Base-by-base conservation (phyloP, 2,113 vertebrate genomes). In the Uropsilus gracilis region DNA sequence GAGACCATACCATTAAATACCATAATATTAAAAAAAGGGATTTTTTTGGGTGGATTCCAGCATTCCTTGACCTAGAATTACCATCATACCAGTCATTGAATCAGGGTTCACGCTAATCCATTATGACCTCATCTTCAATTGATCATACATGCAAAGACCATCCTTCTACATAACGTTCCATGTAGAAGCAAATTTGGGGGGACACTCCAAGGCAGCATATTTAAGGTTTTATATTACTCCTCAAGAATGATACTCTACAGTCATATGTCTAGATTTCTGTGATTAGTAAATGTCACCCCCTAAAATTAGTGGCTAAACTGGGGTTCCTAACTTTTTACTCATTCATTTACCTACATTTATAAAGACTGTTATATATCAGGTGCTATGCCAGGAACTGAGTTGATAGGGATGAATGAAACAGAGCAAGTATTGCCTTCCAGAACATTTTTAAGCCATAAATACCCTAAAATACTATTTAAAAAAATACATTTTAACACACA, bases 391-490 rank as follows among this genome's bases (percentile, higher is more conserved):
- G 48, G 7, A 81, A 80, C 10, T 87, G 37, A 48, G 32, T 57
- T 44, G 39, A 44, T 87, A 20, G 87, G 6, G 42, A 13, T 39
- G 9, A 92, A 48, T 42, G 80, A 73, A 64, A 59, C 13, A n/a
- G 28, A 71, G 18, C 44, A 90, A 90, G 64, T 10, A 37, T 78
- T 87, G 8, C 32, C 59, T 66, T 85, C n/a, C 30, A 55, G 77
- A 87, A 55, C 4, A 42, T 39, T 84, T 69, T 86, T 46, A 81
- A 95, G 73, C 53, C 42, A 89, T 69, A 83, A 91, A 71, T 77
- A 26, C 8, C 11, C 63, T 57, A 71, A 63, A 46, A 30, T 61
- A 39, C 3, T 17, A 42, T 48, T 84, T 22, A 44, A 57, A 26
- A 71, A 89, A 91, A 48, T 61, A 46, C 48, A 68, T 75, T 59